phyloP scores from a whole-genome alignment of 2,113 vertebrate genomes.

The Scolopax mira region DNA sequence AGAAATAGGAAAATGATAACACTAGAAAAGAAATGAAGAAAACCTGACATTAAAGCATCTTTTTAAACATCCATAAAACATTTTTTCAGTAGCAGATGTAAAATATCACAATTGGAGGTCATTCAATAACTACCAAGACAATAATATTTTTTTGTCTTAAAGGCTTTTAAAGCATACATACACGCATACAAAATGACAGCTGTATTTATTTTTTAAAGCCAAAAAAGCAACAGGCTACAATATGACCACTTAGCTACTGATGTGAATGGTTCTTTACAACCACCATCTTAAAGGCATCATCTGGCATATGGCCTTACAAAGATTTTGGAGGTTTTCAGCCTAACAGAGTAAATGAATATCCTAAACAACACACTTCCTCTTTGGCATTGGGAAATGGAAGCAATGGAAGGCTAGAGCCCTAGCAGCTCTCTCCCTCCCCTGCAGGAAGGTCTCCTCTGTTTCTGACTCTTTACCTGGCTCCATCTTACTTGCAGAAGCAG shows the following conservation, averaged over 20 bases:
- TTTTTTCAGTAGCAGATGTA: neutral
- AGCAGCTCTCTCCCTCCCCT: neutral
- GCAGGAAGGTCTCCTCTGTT: neutral
- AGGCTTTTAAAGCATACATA: neutral
- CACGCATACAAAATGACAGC: neutral
- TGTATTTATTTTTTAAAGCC: neutral
- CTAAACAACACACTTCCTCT: neutral
- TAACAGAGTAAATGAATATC: neutral
- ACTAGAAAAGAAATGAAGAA: neutral
- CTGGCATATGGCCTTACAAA: neutral
- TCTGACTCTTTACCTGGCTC: neutral
- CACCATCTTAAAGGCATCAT: neutral
- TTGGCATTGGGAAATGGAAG: neutral
- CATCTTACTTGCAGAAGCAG: neutral
- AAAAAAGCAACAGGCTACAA: neutral
- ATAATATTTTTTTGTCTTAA: neutral
- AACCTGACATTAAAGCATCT: neutral
- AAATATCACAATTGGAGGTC: neutral
- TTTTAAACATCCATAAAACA: neutral
- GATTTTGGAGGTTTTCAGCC: conserved; percentile 1
- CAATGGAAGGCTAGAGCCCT: neutral
- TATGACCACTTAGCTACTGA: neutral
- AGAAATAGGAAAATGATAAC: neutral
- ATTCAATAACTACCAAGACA: neutral
- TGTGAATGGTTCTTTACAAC: neutral